Evolutionary conservation across 2,113 vertebrate species (phyloP).

Genomic region (Mormoops blainvillei): DNA sequence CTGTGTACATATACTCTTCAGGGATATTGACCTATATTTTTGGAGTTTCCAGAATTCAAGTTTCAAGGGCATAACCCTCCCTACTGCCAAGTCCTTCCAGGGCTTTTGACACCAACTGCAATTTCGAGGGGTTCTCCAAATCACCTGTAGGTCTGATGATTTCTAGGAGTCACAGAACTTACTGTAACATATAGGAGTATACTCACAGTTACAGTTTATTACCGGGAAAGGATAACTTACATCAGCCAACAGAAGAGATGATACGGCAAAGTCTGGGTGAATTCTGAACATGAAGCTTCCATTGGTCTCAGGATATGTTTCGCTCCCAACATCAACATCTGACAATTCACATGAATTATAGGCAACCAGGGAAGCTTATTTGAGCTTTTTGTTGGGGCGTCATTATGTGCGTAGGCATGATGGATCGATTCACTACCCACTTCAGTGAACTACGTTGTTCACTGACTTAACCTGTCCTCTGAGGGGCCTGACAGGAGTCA

Average conservation of each 20-base stretch:
- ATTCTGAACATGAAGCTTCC: background rate
- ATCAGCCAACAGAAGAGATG: background rate
- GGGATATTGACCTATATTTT: background rate
- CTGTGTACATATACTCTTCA: background rate
- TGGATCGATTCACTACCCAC: background rate
- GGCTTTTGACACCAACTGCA: background rate
- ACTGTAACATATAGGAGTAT: background rate
- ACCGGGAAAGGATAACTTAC: background rate
- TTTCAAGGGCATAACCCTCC: background rate
- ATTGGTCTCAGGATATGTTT: background rate
- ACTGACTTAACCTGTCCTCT: background rate
- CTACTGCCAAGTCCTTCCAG: background rate
- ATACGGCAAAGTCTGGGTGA: background rate
- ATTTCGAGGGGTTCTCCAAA: background rate
- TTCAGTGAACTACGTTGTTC: background rate
- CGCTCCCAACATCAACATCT: background rate
- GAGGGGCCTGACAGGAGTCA: background rate
- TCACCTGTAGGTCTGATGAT: background rate
- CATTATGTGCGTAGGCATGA: background rate
- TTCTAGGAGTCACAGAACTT: background rate
- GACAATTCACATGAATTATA: background rate
- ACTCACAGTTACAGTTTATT: background rate
- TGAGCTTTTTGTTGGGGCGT: background rate
- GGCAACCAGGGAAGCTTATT: background rate
- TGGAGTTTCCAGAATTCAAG: background rate